Evolutionary conservation across 2,888 invertebrate genomes (phyloP).

Genomic region (Andrena marginata): DNA sequence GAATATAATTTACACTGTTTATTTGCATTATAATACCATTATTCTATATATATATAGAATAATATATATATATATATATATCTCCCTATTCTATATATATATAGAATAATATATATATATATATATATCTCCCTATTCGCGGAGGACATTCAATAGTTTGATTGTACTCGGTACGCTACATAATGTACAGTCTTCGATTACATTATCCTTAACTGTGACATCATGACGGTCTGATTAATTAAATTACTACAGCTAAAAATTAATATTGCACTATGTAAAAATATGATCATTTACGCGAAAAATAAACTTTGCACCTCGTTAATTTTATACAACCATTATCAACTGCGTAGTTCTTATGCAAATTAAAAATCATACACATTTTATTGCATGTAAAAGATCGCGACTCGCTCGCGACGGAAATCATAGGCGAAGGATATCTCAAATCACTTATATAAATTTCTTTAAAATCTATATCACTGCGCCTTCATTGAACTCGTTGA

Average conservation of each 20-base stretch:
- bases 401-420: background rate
- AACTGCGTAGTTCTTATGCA: conserved; percentile 18
- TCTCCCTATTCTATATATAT: conserved; percentile 30
- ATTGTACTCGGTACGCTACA: conserved; percentile 52
- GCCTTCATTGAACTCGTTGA: conserved; percentile 9
- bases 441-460: conserved; percentile 6
- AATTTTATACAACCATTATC: conserved; percentile 42
- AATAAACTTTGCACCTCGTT: conserved; percentile 34
- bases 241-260: conserved; percentile 50
- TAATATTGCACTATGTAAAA: conserved; percentile 64
- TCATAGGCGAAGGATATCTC: background rate
- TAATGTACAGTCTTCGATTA: conserved; percentile 51
- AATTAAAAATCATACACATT: conserved; percentile 29
- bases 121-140: conserved; percentile 27
- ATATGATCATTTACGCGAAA: conserved; percentile 46
- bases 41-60: conserved; percentile 31
- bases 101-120: conserved; percentile 21
- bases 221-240: conserved; percentile 19
- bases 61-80: too few relatives aligned
- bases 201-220: conserved; percentile 36
- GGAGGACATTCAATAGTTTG: conserved; percentile 34
- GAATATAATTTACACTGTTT: conserved; percentile 31
- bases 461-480: conserved; percentile 21
- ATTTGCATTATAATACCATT: conserved; percentile 36
- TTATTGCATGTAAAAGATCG: conserved; percentile 11